Percentiles rank a stretch among this genome's conserved stretches.
Evolutionary conservation across 35 echinoderm and acorn worm genomes (phyloP).

Genomic region (Acanthaster planci): DNA sequence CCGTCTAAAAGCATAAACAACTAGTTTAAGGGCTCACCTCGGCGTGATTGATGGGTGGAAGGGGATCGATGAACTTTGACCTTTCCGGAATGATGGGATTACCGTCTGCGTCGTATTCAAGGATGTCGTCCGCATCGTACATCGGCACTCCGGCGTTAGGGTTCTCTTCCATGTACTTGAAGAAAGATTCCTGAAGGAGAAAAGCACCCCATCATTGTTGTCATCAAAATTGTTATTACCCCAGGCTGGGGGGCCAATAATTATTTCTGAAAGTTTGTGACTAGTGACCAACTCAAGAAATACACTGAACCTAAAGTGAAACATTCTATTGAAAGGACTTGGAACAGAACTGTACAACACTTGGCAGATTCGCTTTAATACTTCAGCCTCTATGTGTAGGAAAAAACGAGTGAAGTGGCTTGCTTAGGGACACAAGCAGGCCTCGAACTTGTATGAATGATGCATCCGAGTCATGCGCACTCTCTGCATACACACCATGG

Average conservation of each 20-base stretch:
- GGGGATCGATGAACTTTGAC: slow-evolving; percentile 85
- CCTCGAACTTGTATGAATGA: no score
- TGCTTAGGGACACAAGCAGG: neutral
- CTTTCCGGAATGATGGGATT: slow-evolving; percentile 95
- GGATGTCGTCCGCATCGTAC: slow-evolving; percentile 77
- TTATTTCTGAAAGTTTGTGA: neutral
- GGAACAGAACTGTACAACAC: no score
- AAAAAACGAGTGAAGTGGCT: neutral
- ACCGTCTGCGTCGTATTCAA: slow-evolving; percentile 97
- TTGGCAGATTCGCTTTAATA: no score
- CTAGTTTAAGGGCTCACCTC: slow-evolving; percentile 41
- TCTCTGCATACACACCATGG: no score
- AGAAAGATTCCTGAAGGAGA: slow-evolving; percentile 71
- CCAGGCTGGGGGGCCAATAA: neutral
- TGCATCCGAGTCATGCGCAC: no score
- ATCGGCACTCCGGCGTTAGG: slow-evolving; percentile 77
- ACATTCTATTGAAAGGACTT: no score
- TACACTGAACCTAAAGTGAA: no score
- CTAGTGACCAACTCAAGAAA: neutral
- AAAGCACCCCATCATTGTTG: neutral
- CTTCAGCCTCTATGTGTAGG: no score
- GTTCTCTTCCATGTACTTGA: slow-evolving; percentile 99
- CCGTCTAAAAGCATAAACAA: no score
- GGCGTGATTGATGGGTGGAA: slow-evolving; percentile 90
- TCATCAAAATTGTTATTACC: no score